Conservation (phyloP, 2,888 invertebrate genomes). For the Leptopilina syphax region DNA sequence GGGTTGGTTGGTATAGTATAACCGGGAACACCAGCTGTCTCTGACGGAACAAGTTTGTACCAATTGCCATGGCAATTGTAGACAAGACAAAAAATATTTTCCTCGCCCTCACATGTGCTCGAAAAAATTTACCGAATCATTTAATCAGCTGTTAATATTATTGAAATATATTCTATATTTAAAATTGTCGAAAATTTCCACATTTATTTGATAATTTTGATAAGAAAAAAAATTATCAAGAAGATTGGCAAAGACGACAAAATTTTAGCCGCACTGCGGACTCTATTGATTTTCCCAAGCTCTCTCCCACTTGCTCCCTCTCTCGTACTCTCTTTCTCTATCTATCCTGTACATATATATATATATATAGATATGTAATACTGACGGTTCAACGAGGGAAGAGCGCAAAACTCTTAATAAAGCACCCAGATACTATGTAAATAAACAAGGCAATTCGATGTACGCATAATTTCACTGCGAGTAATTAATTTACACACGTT, state of each 20-base stretch:
- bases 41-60: constrained; percentile 61
- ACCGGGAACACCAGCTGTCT: constrained; percentile 66
- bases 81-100: constrained; percentile 21
- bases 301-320: constrained; percentile 42
- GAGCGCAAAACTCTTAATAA: constrained; percentile 31
- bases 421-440: constrained; percentile 63
- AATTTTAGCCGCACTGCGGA: constrained; percentile 75
- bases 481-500: constrained; percentile 1
- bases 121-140: too few relatives aligned
- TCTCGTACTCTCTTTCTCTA: too few relatives aligned
- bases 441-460: constrained; percentile 69
- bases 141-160: background rate
- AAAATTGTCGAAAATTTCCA: too few relatives aligned
- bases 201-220: background rate
- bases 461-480: constrained; percentile 33
- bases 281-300: constrained; percentile 74
- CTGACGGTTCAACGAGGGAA: constrained; percentile 17
- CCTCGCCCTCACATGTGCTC: background rate
- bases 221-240: background rate
- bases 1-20: constrained; percentile 50
- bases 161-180: too few relatives aligned
- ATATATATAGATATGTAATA: too few relatives aligned
- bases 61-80: constrained; percentile 41
- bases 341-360: background rate
- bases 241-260: constrained; percentile 63